phyloP scores from a whole-genome alignment of 1,140 invertebrate species.

The Spodoptera litura region DNA sequence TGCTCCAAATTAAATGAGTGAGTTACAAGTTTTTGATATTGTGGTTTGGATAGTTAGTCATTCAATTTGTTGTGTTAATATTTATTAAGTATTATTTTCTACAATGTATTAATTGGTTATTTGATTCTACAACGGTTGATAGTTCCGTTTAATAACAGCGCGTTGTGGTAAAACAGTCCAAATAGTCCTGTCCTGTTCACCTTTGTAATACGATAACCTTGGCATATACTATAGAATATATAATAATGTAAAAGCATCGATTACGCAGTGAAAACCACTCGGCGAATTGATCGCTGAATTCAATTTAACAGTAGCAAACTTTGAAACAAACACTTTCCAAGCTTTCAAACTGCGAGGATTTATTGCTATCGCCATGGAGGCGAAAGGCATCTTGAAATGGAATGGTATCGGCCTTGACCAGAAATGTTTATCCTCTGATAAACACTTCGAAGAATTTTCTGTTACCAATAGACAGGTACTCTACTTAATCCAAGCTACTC shows the following conservation, averaged over 20 bases:
- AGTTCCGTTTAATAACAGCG: background rate
- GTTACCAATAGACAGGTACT: background rate
- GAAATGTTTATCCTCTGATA: constrained; percentile 1
- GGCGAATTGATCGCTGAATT: constrained; percentile 14
- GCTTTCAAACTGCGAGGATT: constrained; percentile 21
- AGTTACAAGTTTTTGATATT: too few relatives aligned
- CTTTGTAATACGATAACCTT: background rate
- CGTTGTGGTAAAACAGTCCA: background rate
- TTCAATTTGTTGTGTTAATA: too few relatives aligned
- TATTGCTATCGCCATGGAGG: constrained; percentile 11
- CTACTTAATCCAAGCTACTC: background rate
- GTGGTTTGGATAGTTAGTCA: too few relatives aligned
- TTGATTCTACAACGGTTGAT: too few relatives aligned
- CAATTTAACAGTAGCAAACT: constrained; percentile 16
- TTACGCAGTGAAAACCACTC: constrained; percentile 4
- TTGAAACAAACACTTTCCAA: constrained; percentile 24
- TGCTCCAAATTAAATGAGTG: too few relatives aligned
- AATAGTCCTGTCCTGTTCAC: background rate
- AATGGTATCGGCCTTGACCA: constrained; percentile 22
- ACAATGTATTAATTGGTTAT: too few relatives aligned
- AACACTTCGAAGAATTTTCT: constrained; percentile 29
- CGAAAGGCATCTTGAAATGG: constrained; percentile 22
- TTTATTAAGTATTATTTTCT: too few relatives aligned
- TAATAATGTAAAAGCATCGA: constrained; percentile 24
- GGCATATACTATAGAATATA: background rate